Evolutionary conservation across 2,888 invertebrate species (phyloP).

Genomic region (Lithosia quadra): DNA sequence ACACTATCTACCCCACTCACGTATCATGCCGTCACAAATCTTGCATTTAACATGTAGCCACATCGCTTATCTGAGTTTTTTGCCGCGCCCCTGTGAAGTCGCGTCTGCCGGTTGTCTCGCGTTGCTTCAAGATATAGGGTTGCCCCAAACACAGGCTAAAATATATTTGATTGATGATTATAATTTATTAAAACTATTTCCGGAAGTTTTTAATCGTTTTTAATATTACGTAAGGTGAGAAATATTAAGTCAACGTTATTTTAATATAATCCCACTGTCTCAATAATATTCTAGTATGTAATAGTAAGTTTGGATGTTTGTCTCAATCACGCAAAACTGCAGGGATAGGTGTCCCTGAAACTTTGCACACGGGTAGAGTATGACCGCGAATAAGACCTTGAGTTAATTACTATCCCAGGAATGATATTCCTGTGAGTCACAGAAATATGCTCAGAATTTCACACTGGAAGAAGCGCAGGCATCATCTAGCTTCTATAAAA

Average conservation of each 20-base stretch:
- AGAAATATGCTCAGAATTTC: too few species aligned
- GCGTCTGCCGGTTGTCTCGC: conserved; percentile 20
- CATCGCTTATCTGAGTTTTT: conserved; percentile 52
- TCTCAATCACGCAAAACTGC: not conserved
- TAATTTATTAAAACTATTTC: not conserved
- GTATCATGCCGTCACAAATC: conserved; percentile 17
- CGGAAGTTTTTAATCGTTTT: not conserved
- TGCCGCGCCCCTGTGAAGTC: conserved; percentile 31
- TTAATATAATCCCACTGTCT: not conserved
- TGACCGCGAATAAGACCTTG: not conserved
- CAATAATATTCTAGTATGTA: too few species aligned
- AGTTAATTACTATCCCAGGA: not conserved
- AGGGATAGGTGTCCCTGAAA: not conserved
- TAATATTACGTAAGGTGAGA: not conserved
- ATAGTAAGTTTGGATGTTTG: not conserved
- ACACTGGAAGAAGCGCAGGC: too few species aligned
- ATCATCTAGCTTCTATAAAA: not conserved
- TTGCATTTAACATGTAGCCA: conserved; percentile 30
- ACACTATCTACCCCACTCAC: conserved; percentile 18
- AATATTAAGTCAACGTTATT: not conserved
- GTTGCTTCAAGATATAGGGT: conserved; percentile 25
- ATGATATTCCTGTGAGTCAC: too few species aligned
- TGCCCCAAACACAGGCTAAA: not conserved
- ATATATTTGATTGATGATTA: not conserved
- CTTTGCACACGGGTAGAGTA: not conserved